Conservation (phyloP, 2,888 invertebrate genomes). For the Heliconius sara region DNA sequence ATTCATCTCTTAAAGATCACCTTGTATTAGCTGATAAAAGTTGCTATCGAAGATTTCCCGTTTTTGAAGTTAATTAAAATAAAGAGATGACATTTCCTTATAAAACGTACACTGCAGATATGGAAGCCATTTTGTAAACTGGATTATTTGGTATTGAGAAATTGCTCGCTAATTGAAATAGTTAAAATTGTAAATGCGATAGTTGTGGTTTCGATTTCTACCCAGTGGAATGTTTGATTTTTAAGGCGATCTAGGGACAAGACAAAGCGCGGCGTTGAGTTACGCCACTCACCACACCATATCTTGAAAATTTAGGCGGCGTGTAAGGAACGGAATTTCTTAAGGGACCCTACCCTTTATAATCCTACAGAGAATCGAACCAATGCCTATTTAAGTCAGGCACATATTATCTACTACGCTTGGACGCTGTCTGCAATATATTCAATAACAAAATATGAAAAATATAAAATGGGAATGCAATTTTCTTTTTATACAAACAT, state of each 20-base stretch:
- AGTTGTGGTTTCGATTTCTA: neutral
- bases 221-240: neutral
- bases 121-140: no score
- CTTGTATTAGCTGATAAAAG: neutral
- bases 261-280: no score
- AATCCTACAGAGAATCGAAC: neutral
- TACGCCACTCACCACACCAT: no score
- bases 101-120: neutral
- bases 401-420: neutral
- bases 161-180: neutral
- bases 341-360: neutral
- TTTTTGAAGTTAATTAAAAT: conserved; percentile 9
- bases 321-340: no score
- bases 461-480: conserved; percentile 14
- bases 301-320: no score
- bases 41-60: neutral
- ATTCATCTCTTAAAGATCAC: neutral
- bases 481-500: conserved; percentile 7
- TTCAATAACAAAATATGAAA: neutral
- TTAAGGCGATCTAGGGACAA: neutral
- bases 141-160: no score
- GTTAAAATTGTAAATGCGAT: neutral
- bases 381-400: neutral
- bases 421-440: neutral
- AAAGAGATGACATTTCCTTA: conserved; percentile 1